Base-by-base conservation (phyloP, 2,113 vertebrate species). In the Tachuris rubrigastra region DNA sequence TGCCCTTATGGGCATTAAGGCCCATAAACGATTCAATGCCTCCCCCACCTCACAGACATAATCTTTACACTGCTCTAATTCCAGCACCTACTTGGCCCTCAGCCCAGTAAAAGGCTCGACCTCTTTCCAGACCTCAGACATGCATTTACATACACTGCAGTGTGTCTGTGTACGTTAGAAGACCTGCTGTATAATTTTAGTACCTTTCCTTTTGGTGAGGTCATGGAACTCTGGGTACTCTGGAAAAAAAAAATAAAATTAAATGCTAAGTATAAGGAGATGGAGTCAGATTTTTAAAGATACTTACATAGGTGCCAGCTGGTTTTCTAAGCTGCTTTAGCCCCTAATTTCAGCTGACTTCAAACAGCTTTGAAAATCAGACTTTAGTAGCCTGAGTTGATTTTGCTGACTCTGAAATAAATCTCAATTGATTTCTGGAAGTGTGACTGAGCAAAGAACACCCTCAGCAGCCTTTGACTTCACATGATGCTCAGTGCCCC, bases 391-490 rank as follows among this genome's bases (percentile, higher is more conserved):
- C 76, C 79, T 63, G 37, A 52, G 77, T 86, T 94, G 87, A 95
- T 94, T 96, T 96, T 93, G 85, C 92, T 95, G 93, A 97, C 79
- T 93, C 5, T 35, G 92, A 92, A 95, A 93, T 86, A 95, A 96
- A 96, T 92, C 80, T 95, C 90, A 77, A 77, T 86, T 91, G 93
- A 96, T 94, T 97, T 94, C 83, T 96, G 58, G 69, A 96, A 96
- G 73, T 78, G 72, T 68, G 76, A 96, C 85, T 42, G 88, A 95
- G 90, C 90, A 87, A 93, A 91, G 90, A 90, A 60, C 55, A 95
- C 83, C 72, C 83, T 95, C 75, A 93, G 72, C 88, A 95, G 76
- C 79, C 76, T 96, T 92, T 95, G 90, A 95, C 86, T 93, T 93
- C 81, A 78, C 65, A 90, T 94, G 92, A 91, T 96, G 88, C 66